Conservation (phyloP, 2,888 invertebrate species). For the Horisme vitalbata region DNA sequence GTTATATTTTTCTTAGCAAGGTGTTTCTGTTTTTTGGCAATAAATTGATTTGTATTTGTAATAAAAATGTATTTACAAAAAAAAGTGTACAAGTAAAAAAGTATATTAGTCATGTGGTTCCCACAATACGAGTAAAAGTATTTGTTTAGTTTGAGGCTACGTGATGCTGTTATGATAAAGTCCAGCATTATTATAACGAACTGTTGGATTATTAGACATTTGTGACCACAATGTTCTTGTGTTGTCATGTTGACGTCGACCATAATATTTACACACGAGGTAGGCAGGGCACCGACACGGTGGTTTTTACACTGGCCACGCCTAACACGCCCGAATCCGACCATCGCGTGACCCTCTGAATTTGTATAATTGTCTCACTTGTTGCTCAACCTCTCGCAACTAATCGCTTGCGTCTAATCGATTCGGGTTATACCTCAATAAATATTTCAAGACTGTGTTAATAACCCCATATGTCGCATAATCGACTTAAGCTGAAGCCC, state of each 20-base stretch:
- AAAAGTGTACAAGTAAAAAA: no score
- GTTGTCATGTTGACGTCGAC: background rate
- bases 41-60: no score
- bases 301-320: slow-evolving; percentile 12
- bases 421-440: slow-evolving; percentile 19
- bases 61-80: no score
- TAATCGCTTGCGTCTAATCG: slow-evolving; percentile 34
- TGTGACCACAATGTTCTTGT: background rate
- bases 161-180: no score
- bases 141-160: no score
- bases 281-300: slow-evolving; percentile 1
- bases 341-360: slow-evolving; percentile 48
- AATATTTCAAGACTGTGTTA: slow-evolving; percentile 26
- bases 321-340: slow-evolving; percentile 29
- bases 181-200: no score
- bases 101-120: no score
- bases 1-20: no score
- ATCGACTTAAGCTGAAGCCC: no score
- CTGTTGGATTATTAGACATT: no score
- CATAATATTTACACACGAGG: background rate
- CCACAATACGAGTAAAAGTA: no score
- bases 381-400: slow-evolving; percentile 49
- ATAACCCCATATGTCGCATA: slow-evolving; percentile 17
- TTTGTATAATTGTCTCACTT: slow-evolving; percentile 51
- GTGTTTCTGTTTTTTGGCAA: no score